Evolutionary conservation across 2,113 vertebrate species (phyloP).

Genomic region (Toxotes chatareus): DNA sequence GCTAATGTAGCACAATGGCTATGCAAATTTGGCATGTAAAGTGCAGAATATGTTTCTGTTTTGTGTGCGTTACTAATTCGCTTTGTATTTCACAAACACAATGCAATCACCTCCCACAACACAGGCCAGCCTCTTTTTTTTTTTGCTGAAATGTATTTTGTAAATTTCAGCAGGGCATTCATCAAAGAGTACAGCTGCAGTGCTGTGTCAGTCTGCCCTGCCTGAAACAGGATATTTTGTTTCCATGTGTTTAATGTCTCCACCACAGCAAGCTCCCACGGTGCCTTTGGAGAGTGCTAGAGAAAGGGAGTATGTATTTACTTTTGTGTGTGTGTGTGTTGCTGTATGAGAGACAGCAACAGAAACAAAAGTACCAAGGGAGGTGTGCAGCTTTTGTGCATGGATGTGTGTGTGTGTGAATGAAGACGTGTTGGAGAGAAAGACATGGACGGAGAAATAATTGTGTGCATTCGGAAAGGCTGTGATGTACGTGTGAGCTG

Average conservation of each 20-base stretch:
- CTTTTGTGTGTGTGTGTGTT: constrained; percentile 6
- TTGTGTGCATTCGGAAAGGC: neutral
- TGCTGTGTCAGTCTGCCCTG: constrained; percentile 32
- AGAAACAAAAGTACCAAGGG: constrained; percentile 24
- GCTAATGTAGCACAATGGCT: constrained; percentile 23
- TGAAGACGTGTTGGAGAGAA: neutral
- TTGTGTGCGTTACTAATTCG: constrained; percentile 43
- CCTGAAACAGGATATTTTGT: constrained; percentile 44
- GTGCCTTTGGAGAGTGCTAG: constrained; percentile 28
- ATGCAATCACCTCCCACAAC: constrained; percentile 29
- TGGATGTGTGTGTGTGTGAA: constrained; percentile 12
- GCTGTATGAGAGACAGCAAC: constrained; percentile 21
- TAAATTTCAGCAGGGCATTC: constrained; percentile 19
- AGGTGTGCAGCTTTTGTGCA: constrained; percentile 1
- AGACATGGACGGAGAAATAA: constrained; percentile 22
- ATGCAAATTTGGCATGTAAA: constrained; percentile 6
- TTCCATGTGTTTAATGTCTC: constrained; percentile 54
- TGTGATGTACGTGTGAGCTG: constrained; percentile 29
- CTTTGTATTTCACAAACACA: constrained; percentile 49
- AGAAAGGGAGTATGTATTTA: constrained; percentile 16
- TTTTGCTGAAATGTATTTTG: constrained; percentile 23
- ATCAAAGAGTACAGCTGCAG: constrained; percentile 31
- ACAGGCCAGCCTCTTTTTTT: neutral
- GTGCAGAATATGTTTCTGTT: neutral
- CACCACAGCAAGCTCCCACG: constrained; percentile 30